Base-by-base conservation (phyloP, 2,797 vertebrate species). In the Furcifer pardalis region DNA sequence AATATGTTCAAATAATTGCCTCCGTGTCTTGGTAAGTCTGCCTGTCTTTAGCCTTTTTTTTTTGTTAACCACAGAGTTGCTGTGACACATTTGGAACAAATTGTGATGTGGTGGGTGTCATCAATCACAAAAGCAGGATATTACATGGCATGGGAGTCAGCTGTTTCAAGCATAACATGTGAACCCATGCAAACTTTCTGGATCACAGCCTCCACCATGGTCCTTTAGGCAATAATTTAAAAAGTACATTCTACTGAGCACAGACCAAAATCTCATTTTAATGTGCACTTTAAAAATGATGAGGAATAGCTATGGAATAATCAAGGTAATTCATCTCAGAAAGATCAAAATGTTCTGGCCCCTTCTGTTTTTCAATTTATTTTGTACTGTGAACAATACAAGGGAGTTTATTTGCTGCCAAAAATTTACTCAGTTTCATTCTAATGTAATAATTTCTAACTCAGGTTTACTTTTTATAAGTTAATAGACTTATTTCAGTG, bases 281-380 rank as follows among this genome's bases (percentile, higher is more conserved):
- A 56, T 79, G 66, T n/a, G 25, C 5, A 21, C 77, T 52, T 66
- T 74, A 7, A 44, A 44, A 27, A 44, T 35, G 30, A 46, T 52
- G 30, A 35, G 46, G 6, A 80, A 35, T 25, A 73, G 52, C 35
- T 8, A 56, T 30, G 56, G 56, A 85, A 85, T 80, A 85, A 75
- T 75, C 76, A 37, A 84, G 68, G 72, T 75, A 60, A 85, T 85
- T 80, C 75, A 66, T 80, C 62, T 74, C 40, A 10, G 27, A 85
- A 80, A 30, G 35, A 80, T 81, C 78, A 84, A 79, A 10, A 25
- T 68, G 46, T 75, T 75, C 49, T 8, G 21, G 77, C 30, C 4
- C 60, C 44, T 85, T 80, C 66, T 12, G 13, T 75, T 66, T 73
- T 78, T 71, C 32, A 84, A 79, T 85, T 85, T 85, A 66, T 66